Evolutionary conservation across 2,113 vertebrate genomes (phyloP), one percentile per base, ranked within the genome.

Genomic region (Nibea coibor): DNA sequence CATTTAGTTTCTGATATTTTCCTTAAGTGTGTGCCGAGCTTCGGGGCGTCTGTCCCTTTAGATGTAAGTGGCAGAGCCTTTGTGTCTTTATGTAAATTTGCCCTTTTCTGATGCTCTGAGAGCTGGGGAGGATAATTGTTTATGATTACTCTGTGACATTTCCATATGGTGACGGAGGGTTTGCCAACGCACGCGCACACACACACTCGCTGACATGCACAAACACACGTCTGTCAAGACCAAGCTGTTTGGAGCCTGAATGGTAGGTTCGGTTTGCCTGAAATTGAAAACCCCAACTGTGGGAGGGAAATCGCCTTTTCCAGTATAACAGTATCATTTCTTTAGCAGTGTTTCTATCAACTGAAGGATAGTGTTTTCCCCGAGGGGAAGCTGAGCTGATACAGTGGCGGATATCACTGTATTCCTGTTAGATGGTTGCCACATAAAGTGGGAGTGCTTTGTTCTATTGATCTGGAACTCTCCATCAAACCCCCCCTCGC

Each of bases 101-200:
- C 78, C 86, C 86, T 91, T 93, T 92, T 68, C 74, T 82, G 69
- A 67, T 42, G 80, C 82, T 84, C 62, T 72, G 78, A 88, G 83
- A 91, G 90, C 90, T 73, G 75, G 74, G 84, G 84, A 77, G 67
- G 82, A 91, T 93, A 90, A 94, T 92, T 92, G 89, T 91, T 93
- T 90, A 91, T 91, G 92, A 93, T 93, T 92, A 82, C 83, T 89
- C 83, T 79, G 83, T 92, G 93, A 87, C 87, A 90, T 93, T 93
- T 94, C 91, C 93, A 93, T 93, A 93, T 92, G 91, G 89, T 86
- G 83, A 81, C 28, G 31, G 92, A 89, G 59, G 16, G 64, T 77
- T 78, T 79, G 70, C 82, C 75, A 76, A 47, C 72, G 77, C 15
- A 58, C 45, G 65, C 59, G 19, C 78, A 66, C 47, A 68, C 42